Conservation (phyloP, 2,888 invertebrate genomes). For the Tinea trinotella region DNA sequence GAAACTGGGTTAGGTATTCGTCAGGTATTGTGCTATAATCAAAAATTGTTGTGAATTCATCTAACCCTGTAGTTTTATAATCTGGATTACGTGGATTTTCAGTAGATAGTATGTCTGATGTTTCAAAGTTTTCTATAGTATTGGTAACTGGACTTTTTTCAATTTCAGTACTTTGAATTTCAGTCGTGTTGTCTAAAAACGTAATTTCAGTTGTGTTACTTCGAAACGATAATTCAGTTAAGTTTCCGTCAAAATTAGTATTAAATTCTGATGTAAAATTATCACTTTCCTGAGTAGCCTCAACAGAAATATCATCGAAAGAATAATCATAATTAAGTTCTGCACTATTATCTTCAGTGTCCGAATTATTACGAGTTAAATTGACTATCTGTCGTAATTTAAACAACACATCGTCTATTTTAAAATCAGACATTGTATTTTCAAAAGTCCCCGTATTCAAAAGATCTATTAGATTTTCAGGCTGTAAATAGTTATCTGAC, state of each 20-base stretch:
- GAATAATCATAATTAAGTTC: constrained; percentile 29
- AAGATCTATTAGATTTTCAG: constrained; percentile 27
- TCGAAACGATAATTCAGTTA: no score
- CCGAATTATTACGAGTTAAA: not conserved
- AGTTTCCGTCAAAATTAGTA: constrained; percentile 19
- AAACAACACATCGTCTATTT: not conserved
- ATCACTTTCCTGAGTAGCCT: constrained; percentile 2
- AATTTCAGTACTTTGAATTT: not conserved
- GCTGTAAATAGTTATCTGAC: constrained; percentile 16
- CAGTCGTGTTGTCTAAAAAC: constrained; percentile 20
- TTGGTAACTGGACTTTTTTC: constrained; percentile 18
- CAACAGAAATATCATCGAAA: constrained; percentile 26
- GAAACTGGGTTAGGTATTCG: not conserved
- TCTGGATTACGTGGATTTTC: no score
- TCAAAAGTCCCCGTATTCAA: constrained; percentile 26
- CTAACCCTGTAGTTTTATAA: not conserved
- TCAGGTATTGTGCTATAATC: not conserved
- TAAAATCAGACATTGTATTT: constrained; percentile 25
- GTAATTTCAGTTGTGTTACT: constrained; percentile 19
- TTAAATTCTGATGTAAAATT: constrained; percentile 18
- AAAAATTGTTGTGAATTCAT: not conserved
- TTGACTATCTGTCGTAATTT: not conserved
- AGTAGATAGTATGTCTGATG: not conserved
- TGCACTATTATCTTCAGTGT: constrained; percentile 25
- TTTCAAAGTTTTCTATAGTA: constrained; percentile 13